Conservation (phyloP, 2,888 invertebrate genomes). For the Andricus quercusramuli region DNA sequence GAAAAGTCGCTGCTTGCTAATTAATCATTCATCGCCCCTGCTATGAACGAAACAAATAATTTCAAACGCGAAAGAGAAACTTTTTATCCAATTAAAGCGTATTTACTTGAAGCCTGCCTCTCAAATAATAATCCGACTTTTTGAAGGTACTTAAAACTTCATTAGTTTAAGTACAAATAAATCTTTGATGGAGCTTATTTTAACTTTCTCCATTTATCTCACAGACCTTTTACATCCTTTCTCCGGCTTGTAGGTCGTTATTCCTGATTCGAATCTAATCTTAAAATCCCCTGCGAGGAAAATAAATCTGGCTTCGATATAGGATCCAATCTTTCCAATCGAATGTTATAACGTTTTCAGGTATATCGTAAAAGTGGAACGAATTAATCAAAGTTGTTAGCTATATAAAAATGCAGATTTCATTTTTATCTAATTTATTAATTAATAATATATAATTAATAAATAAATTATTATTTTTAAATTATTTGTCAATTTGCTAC, state of each 20-base stretch:
- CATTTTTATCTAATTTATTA: background rate
- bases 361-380: background rate
- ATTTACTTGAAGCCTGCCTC: no score
- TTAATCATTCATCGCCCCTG: background rate
- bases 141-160: no score
- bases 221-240: background rate
- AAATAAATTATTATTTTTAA: no score
- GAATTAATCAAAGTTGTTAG: background rate
- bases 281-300: background rate
- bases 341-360: background rate
- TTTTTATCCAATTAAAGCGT: no score
- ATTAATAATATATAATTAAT: no score
- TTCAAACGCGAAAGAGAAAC: background rate
- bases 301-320: slow-evolving; percentile 6
- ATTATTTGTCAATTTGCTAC: no score
- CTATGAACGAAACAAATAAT: background rate
- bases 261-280: background rate
- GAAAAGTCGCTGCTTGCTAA: background rate
- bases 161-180: no score
- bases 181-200: no score
- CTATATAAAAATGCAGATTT: background rate
- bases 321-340: background rate
- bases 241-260: background rate
- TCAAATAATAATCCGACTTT: background rate
- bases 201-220: background rate